Percentiles rank a stretch among this genome's conserved stretches.
Conservation (phyloP, 2,113 vertebrate species). For the Siniperca chuatsi region DNA sequence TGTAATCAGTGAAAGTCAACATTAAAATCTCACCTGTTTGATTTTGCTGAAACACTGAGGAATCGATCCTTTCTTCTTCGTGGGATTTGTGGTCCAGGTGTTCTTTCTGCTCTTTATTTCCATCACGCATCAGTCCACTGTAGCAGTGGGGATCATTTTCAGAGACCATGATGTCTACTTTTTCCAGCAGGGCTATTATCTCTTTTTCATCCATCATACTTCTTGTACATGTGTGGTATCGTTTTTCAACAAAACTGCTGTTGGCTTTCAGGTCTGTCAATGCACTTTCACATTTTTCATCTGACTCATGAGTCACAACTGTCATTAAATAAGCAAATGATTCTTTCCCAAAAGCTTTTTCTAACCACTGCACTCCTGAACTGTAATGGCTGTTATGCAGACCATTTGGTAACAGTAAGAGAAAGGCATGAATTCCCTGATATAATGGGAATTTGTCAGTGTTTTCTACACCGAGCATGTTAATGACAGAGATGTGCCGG, state of each 20-base stretch:
- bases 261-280: conserved; percentile 26
- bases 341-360: conserved; percentile 38
- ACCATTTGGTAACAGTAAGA: conserved; percentile 51
- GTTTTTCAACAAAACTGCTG: conserved; percentile 31
- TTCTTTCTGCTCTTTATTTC: not conserved
- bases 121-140: not conserved
- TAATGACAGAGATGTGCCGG: conserved; percentile 36
- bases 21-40: conserved; percentile 25
- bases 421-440: conserved; percentile 18
- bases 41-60: not conserved
- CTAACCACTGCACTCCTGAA: conserved; percentile 36
- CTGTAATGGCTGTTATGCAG: conserved; percentile 27
- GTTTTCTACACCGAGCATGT: conserved; percentile 39
- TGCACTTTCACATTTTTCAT: conserved; percentile 36
- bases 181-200: conserved; percentile 35
- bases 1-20: not conserved
- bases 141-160: conserved; percentile 1
- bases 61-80: not conserved
- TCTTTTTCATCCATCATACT: conserved; percentile 29
- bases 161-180: conserved; percentile 51
- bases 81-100: not conserved
- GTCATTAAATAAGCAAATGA: conserved; percentile 35
- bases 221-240: conserved; percentile 41
- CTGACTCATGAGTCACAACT: conserved; percentile 38
- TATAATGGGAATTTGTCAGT: not conserved